phyloP scores from a whole-genome alignment of 1,140 invertebrate species.

The Drosophila fuyamai region DNA sequence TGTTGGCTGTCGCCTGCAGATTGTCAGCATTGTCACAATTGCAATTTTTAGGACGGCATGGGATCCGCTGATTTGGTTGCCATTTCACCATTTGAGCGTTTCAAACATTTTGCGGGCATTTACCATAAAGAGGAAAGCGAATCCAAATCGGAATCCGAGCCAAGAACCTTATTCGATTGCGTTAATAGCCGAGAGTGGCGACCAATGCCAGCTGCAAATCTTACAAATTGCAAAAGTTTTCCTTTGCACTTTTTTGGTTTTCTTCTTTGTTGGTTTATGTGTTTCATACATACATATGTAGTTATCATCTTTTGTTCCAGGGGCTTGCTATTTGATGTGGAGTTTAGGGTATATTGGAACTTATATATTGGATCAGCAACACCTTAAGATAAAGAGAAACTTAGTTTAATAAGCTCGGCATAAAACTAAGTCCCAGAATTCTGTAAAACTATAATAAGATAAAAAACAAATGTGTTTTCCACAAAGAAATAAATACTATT shows the following conservation, averaged over 20 bases:
- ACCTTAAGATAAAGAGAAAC: no score
- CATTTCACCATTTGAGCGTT: slow-evolving; percentile 46
- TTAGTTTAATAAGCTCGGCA: no score
- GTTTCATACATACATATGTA: slow-evolving; percentile 21
- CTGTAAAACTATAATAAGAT: no score
- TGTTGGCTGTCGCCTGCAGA: slow-evolving; percentile 76
- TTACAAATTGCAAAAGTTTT: slow-evolving; percentile 75
- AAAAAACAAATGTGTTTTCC: no score
- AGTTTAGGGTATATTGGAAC: neutral
- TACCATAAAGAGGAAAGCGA: slow-evolving; percentile 58
- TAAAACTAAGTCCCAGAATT: no score
- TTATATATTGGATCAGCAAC: no score
- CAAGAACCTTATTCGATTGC: slow-evolving; percentile 73
- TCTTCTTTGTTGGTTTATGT: slow-evolving; percentile 20
- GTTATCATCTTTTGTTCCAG: slow-evolving; percentile 27
- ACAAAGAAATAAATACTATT: no score
- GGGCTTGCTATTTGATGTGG: neutral
- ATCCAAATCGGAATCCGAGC: slow-evolving; percentile 29
- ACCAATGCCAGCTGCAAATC: slow-evolving; percentile 64
- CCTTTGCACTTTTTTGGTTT: slow-evolving; percentile 23
- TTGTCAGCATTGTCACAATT: slow-evolving; percentile 80
- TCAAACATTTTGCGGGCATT: slow-evolving; percentile 69
- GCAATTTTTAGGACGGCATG: slow-evolving; percentile 61
- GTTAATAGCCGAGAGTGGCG: slow-evolving; percentile 58
- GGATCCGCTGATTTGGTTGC: slow-evolving; percentile 74